phyloP scores from a whole-genome alignment of 2,888 invertebrate species.

The Ennomos quercinarius region DNA sequence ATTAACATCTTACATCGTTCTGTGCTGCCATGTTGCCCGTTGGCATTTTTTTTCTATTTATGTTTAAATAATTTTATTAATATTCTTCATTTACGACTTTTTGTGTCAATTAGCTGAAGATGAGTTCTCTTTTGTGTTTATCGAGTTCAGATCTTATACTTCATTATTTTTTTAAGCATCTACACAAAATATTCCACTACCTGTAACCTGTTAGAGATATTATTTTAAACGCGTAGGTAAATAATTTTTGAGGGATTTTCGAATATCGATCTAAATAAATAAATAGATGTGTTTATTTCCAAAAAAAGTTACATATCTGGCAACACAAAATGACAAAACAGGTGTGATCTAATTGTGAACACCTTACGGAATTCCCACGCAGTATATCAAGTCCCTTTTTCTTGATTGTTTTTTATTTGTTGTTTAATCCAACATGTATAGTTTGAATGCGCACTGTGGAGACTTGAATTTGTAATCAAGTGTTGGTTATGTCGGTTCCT shows the following conservation, averaged over 20 bases:
- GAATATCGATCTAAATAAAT: too few relatives aligned
- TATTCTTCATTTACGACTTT: too few relatives aligned
- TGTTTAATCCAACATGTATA: slow-evolving; percentile 30
- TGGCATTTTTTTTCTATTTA: too few relatives aligned
- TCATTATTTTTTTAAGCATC: too few relatives aligned
- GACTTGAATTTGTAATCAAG: slow-evolving; percentile 32
- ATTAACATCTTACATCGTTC: slow-evolving; percentile 71
- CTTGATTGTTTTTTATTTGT: slow-evolving; percentile 49
- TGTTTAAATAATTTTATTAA: too few relatives aligned
- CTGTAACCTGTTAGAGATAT: too few relatives aligned
- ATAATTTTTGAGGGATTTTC: neutral
- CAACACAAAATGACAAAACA: slow-evolving; percentile 47
- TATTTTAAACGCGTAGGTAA: neutral
- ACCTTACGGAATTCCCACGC: slow-evolving; percentile 74
- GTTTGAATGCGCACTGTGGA: slow-evolving; percentile 29
- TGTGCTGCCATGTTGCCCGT: slow-evolving; percentile 28
- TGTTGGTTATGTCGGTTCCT: slow-evolving; percentile 16
- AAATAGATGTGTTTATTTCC: too few relatives aligned
- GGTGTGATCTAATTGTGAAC: slow-evolving; percentile 64
- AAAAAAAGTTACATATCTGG: too few relatives aligned
- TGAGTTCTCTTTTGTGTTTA: too few relatives aligned
- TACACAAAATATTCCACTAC: too few relatives aligned
- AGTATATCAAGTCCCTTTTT: slow-evolving; percentile 48
- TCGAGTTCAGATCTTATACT: too few relatives aligned
- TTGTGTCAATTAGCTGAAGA: too few relatives aligned